These are phyloP conservation scores for Ascidia mentula DNA, from an alignment of 23 tunicate genomes.

Conservation along the genomic window DNA sequence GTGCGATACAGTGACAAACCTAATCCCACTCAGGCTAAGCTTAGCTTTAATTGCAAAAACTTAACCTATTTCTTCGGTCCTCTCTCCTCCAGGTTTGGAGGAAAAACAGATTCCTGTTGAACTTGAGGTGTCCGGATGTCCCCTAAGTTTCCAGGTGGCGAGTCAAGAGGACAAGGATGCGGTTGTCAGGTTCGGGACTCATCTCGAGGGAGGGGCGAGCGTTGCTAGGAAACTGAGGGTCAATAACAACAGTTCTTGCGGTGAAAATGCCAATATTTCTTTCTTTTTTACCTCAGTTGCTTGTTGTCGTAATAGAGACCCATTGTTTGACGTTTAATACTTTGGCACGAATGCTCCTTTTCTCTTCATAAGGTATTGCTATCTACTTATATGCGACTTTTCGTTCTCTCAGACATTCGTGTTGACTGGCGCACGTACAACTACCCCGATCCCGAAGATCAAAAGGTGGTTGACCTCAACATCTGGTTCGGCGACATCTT, in stretches of 20 bases:
- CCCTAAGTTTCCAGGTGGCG: constrained; percentile 73
- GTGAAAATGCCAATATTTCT: too few relatives aligned
- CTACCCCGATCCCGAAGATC: constrained; percentile 47
- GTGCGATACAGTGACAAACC: too few relatives aligned
- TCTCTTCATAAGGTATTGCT: too few relatives aligned
- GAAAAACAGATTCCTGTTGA: constrained; percentile 50
- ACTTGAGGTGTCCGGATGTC: constrained; percentile 73
- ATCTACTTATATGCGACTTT: too few relatives aligned
- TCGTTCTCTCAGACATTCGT: constrained; percentile 43
- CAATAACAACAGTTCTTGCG: constrained; percentile 54
- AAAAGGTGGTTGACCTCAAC: constrained; percentile 71
- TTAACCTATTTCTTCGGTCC: not conserved
- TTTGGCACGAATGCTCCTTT: too few relatives aligned
- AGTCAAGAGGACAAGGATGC: constrained; percentile 33
- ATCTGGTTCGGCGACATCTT: constrained; percentile 87
- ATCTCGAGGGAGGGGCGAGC: constrained; percentile 57
- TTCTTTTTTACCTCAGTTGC: too few relatives aligned
- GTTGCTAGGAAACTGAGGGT: constrained; percentile 58
- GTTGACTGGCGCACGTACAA: constrained; percentile 72
- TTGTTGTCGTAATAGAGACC: too few relatives aligned
- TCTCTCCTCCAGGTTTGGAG: constrained; percentile 45
- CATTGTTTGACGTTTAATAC: too few relatives aligned
- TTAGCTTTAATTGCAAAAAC: too few relatives aligned
- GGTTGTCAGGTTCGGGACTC: constrained; percentile 76
- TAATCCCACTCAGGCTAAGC: too few relatives aligned